Base-by-base conservation (phyloP, 2,113 vertebrate species). In the Neotragus moschatus region DNA sequence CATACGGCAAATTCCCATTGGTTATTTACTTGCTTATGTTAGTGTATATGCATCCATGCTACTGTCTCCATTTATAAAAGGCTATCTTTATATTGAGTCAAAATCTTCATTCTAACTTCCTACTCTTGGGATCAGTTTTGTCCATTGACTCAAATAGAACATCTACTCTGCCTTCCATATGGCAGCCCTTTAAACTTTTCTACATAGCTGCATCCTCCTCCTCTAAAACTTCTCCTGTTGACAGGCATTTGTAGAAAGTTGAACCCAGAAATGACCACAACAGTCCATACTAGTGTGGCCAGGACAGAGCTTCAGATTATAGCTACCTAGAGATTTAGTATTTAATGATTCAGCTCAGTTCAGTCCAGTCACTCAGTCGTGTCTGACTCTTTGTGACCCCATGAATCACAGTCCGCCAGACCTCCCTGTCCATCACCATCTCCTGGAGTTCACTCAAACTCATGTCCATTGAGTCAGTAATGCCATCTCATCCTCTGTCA, bases 341-440 rank as follows among this genome's bases (percentile, higher is more conserved):
- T 75, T 30, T 95, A 60, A 79, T 77, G 30, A 92, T 84, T 43
- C 26, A 28, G 26, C 28, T 60, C 58, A 60, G 58, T 60, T 60
- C 2, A 0, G 56, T 58, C 11, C 56, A 58, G 25, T 58, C 11
- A 0, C 56, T 58, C 56, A 28, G 25, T 58, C 1, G 2, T 58
- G 25, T 58, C 11, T 0, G 0, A 28, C 26, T 58, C 56, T 58
- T 58, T 26, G 56, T 0, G 0, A 58, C 4, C 11, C 25, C 56
- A 28, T 58, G 11, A 58, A 58, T 28, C 0, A 5, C 56, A 58
- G 56, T 25, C 26, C 0, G 2, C 11, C 25, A 58, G 56, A 25
- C 0, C 56, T 58, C 25, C 56, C 56, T 28, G 25, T 58, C 56
- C 25, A 28, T 58, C 56, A 58, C 56, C 56, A 28, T 2, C 56